These are phyloP conservation scores for Parotia lawesii DNA, from an alignment of 2,113 vertebrate species.

Conservation along the genomic window DNA sequence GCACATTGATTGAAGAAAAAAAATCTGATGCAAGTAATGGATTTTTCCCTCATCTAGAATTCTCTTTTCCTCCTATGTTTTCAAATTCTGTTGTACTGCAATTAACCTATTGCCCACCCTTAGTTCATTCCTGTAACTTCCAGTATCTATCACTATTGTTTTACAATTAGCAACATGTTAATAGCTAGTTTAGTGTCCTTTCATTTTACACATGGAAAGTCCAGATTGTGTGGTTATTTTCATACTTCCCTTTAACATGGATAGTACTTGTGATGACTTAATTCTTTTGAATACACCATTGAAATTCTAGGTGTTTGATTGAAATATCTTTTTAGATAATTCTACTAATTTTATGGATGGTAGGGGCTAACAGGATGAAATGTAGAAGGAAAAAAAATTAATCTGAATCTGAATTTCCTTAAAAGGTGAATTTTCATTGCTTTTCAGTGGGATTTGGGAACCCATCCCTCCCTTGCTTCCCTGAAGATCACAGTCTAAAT, in stretches of 20 bases:
- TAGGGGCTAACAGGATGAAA: background rate
- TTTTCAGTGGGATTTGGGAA: background rate
- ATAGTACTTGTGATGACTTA: background rate
- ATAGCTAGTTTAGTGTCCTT: background rate
- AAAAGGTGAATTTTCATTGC: background rate
- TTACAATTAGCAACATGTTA: background rate
- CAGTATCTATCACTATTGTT: background rate
- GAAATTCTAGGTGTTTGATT: background rate
- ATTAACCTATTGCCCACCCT: background rate
- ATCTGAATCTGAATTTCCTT: background rate
- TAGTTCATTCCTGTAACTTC: background rate
- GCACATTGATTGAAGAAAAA: background rate
- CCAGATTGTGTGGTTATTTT: background rate
- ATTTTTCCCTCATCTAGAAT: background rate
- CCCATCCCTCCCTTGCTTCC: background rate
- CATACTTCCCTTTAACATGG: background rate
- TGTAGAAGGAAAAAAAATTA: background rate
- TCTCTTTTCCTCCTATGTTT: background rate
- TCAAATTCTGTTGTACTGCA: background rate
- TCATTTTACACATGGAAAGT: background rate
- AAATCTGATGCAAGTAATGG: background rate
- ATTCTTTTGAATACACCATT: background rate
- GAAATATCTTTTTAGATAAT: background rate
- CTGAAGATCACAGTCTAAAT: slow-evolving; percentile 21
- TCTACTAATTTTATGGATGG: background rate